Percentiles rank a stretch among this genome's conserved stretches.
phyloP scores from a whole-genome alignment of 1,140 invertebrate species.

The Macrosteles quadrilineatus region DNA sequence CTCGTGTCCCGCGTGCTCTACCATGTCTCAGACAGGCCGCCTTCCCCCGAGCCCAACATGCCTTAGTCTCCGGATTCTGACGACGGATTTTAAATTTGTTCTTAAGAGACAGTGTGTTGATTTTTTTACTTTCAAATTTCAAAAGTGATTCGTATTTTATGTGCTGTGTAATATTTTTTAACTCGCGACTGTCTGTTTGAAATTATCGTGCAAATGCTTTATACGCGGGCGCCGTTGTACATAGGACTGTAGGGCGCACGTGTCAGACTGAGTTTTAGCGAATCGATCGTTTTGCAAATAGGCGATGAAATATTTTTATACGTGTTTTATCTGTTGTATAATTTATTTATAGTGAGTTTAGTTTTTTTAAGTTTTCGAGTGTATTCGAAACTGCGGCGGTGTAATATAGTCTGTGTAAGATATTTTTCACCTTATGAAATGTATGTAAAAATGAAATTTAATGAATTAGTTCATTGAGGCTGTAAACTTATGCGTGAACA shows the following conservation, averaged over 20 bases:
- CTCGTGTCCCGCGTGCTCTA: conserved; percentile 90
- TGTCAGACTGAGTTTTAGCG: no score
- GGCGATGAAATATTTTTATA: conserved; percentile 24
- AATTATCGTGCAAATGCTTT: no score
- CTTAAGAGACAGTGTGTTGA: no score
- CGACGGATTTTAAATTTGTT: no score
- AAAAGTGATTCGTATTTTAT: no score
- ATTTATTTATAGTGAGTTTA: conserved; percentile 26
- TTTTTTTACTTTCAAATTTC: no score
- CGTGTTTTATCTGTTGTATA: conserved; percentile 25
- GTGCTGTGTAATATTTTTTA: no score
- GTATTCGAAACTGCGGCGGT: conserved; percentile 10
- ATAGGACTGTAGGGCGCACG: no score
- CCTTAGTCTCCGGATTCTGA: not conserved
- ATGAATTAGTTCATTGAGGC: conserved; percentile 20
- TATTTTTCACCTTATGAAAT: conserved; percentile 25
- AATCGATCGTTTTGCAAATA: conserved; percentile 11
- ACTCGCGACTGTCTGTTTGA: no score
- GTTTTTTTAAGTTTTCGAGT: conserved; percentile 17
- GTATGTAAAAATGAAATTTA: conserved; percentile 19
- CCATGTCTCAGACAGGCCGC: conserved; percentile 52
- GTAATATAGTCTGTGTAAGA: conserved; percentile 26
- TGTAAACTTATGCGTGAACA: conserved; percentile 8
- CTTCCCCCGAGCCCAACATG: conserved; percentile 14
- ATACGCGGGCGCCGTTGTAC: no score